Percentiles rank a stretch among this genome's conserved stretches.
phyloP scores from a whole-genome alignment of 2,888 invertebrate species.

The Ennomos erosarius region DNA sequence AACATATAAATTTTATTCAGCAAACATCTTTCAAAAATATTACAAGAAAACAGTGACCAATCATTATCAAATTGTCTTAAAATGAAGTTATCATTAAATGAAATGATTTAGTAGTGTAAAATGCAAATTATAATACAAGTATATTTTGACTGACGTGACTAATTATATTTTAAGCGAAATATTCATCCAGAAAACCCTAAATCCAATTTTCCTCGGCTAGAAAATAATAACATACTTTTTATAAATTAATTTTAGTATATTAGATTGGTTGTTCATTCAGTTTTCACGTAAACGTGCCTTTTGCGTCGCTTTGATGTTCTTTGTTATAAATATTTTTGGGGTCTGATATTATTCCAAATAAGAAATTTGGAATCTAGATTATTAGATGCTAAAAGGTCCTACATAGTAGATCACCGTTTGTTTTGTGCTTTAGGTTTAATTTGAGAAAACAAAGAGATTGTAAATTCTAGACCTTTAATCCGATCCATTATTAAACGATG shows the following conservation, averaged over 20 bases:
- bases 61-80: no score
- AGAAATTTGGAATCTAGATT: not conserved
- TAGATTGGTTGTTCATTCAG: conserved; percentile 52
- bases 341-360: conserved; percentile 13
- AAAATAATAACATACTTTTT: conserved; percentile 54
- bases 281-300: conserved; percentile 42
- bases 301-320: conserved; percentile 28
- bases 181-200: conserved; percentile 49
- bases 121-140: no score
- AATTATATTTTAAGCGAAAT: conserved; percentile 10
- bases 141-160: no score
- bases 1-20: no score
- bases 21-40: no score
- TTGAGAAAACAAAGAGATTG: not conserved
- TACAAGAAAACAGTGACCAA: no score
- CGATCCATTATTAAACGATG: no score
- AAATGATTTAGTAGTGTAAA: no score
- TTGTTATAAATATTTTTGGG: conserved; percentile 14
- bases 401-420: not conserved
- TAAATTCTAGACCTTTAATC: no score
- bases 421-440: not conserved
- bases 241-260: conserved; percentile 45
- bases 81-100: no score
- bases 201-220: conserved; percentile 51
- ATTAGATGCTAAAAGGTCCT: no score